phyloP scores from a whole-genome alignment of 2,797 vertebrate genomes.

The Peromyscus attwateri region DNA sequence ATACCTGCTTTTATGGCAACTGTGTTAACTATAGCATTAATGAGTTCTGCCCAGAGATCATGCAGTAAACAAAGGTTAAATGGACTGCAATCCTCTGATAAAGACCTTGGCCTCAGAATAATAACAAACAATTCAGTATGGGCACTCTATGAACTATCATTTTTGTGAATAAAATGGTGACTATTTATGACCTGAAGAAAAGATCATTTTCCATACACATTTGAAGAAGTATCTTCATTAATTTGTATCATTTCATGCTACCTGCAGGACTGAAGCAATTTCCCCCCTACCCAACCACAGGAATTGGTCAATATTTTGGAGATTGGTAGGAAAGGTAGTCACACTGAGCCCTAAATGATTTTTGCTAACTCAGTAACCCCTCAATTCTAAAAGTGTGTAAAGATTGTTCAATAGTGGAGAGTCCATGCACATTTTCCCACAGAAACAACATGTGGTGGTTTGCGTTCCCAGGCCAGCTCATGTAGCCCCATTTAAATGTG shows the following conservation, averaged over 20 bases:
- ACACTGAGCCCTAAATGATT: neutral
- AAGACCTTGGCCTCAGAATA: neutral
- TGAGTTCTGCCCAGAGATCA: neutral
- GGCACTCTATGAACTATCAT: neutral
- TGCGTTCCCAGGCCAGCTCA: neutral
- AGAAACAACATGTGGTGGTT: conserved; percentile 38
- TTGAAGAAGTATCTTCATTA: conserved; percentile 20
- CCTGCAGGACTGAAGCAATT: neutral
- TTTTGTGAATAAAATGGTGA: conserved; percentile 44
- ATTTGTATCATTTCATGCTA: neutral
- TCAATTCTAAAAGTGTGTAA: conserved; percentile 23
- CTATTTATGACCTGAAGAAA: neutral
- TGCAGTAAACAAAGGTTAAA: neutral
- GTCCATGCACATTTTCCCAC: conserved; percentile 23
- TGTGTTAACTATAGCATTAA: neutral
- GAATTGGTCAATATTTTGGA: conserved; percentile 26
- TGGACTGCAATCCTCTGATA: neutral
- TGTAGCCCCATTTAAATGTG: conserved; percentile 36
- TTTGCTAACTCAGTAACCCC: conserved; percentile 1
- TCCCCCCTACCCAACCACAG: neutral
- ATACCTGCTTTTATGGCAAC: neutral
- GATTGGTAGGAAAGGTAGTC: neutral
- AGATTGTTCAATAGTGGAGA: conserved; percentile 5
- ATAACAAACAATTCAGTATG: neutral
- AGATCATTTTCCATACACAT: neutral